Evolutionary conservation across 2,113 vertebrate species (phyloP).

Genomic region (Corythoichthys haematopterus): DNA sequence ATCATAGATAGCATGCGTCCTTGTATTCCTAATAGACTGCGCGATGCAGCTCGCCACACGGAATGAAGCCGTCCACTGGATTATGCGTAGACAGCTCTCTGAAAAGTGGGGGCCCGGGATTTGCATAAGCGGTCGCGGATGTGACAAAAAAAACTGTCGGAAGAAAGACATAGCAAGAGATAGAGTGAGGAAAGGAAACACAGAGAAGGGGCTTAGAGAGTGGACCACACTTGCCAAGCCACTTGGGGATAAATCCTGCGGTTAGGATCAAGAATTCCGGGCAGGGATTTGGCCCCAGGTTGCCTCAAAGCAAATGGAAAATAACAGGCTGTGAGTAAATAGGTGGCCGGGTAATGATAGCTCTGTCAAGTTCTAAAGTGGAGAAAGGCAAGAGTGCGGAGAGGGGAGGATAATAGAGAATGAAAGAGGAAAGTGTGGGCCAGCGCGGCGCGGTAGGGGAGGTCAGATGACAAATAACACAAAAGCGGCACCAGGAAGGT

Average conservation of each 20-base stretch:
- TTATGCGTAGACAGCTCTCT: slow-evolving; percentile 66
- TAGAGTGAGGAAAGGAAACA: slow-evolving; percentile 8
- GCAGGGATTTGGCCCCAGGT: slow-evolving; percentile 51
- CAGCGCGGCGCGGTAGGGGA: background rate
- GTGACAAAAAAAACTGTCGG: slow-evolving; percentile 22
- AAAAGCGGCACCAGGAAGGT: slow-evolving; percentile 4
- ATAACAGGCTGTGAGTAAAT: slow-evolving; percentile 63
- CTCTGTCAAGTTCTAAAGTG: slow-evolving; percentile 51
- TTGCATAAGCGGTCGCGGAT: slow-evolving; percentile 61
- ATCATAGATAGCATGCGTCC: slow-evolving; percentile 36
- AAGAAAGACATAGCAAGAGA: slow-evolving; percentile 26
- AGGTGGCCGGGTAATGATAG: slow-evolving; percentile 63
- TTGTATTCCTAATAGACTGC: slow-evolving; percentile 46
- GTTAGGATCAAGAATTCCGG: slow-evolving; percentile 54
- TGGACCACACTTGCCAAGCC: slow-evolving; percentile 48
- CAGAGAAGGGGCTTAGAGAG: slow-evolving; percentile 8
- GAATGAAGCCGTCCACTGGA: slow-evolving; percentile 71
- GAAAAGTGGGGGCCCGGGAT: slow-evolving; percentile 55
- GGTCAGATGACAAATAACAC: slow-evolving; percentile 7
- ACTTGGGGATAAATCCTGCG: slow-evolving; percentile 53
- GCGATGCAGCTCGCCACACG: slow-evolving; percentile 25
- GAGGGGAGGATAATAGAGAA: background rate
- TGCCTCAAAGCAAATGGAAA: slow-evolving; percentile 62
- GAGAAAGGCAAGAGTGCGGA: slow-evolving; percentile 22
- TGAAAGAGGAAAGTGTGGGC: slow-evolving; percentile 9